A percentile compares a stretch with the other conserved stretches of the same genome.
Evolutionary conservation across 1,140 invertebrate genomes (phyloP).

Genomic region (Goniozus legneri): DNA sequence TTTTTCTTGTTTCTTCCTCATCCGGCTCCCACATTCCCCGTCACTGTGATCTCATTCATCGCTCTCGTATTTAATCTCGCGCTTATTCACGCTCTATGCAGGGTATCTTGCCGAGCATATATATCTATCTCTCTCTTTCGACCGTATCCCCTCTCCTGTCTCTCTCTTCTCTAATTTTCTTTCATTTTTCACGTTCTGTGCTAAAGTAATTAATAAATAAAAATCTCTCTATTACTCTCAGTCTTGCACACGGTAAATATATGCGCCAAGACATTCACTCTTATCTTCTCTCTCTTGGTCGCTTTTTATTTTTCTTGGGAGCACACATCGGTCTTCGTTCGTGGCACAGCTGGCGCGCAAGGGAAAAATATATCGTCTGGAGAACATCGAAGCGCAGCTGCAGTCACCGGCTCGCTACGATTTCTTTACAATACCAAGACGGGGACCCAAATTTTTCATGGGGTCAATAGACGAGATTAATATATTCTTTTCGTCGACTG

Average conservation of each 20-base stretch:
- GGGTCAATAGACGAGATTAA: too few relatives aligned
- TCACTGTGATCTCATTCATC: conserved; percentile 17
- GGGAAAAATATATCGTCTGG: conserved; percentile 35
- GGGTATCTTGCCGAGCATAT: too few relatives aligned
- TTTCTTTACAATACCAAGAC: too few relatives aligned
- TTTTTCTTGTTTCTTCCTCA: neutral
- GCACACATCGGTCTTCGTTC: neutral
- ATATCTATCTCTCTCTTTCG: conserved; percentile 1
- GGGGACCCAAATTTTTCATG: too few relatives aligned
- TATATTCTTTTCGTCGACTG: too few relatives aligned
- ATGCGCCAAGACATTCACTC: too few relatives aligned
- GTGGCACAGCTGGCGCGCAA: conserved; percentile 35
- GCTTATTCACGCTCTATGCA: conserved; percentile 14
- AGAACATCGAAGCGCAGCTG: conserved; percentile 36
- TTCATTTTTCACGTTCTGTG: too few relatives aligned
- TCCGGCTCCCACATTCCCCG: conserved; percentile 4
- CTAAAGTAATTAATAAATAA: too few relatives aligned
- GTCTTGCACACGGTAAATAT: too few relatives aligned
- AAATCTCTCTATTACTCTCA: too few relatives aligned
- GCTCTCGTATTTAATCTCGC: conserved; percentile 10
- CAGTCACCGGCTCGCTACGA: conserved; percentile 18
- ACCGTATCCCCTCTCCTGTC: conserved; percentile 1
- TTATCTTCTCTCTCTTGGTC: neutral
- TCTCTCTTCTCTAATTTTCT: conserved; percentile 10
- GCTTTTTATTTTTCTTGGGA: neutral